A percentile compares a stretch with the other conserved stretches of the same genome.
Evolutionary conservation across 2,797 vertebrate species (phyloP).

Genomic region (Lepus oiostolus): DNA sequence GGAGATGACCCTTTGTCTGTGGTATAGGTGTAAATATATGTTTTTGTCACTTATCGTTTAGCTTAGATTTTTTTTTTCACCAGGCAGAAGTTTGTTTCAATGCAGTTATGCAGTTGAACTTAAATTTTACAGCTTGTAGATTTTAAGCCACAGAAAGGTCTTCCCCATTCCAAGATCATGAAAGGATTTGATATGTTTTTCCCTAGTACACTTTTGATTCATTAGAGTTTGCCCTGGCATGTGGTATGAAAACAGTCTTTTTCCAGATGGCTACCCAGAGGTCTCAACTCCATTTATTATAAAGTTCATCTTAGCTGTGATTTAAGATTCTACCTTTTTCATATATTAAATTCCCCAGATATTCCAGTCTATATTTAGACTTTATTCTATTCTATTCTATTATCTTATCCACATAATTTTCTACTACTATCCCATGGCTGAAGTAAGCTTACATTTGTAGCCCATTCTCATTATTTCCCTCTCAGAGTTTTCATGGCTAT

Average conservation of each 20-base stretch:
- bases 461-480: neutral
- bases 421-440: neutral
- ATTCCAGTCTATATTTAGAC: neutral
- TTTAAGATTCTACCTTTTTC: conserved; percentile 1
- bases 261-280: neutral
- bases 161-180: neutral
- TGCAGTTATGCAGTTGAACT: conserved; percentile 16
- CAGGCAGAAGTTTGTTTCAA: neutral
- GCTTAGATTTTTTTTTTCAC: neutral
- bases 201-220: conserved; percentile 39
- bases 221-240: neutral
- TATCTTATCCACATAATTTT: neutral
- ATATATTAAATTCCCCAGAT: neutral
- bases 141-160: conserved; percentile 6
- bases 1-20: neutral
- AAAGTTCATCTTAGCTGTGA: conserved; percentile 7
- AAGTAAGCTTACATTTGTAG: neutral
- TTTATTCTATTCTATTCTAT: neutral
- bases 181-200: conserved; percentile 18
- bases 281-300: conserved; percentile 2
- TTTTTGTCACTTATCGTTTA: neutral
- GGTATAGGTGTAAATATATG: neutral
- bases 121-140: neutral
- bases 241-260: conserved; percentile 10
- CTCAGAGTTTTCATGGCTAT: neutral